Evolutionary conservation across 2,797 vertebrate species (phyloP).

Genomic region (Hemibagrus guttatus): DNA sequence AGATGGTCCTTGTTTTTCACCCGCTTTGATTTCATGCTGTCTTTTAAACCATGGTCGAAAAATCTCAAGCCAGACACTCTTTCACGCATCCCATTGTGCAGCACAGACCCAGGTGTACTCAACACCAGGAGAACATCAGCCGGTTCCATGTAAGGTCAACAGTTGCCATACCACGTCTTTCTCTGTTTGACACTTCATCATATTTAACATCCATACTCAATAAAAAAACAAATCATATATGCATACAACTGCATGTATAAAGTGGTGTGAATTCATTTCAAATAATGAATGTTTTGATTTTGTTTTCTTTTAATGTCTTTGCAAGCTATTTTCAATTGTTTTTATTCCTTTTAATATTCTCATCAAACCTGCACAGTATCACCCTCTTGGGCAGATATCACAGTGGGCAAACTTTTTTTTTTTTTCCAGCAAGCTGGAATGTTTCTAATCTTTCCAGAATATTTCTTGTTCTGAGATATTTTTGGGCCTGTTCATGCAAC

Average conservation of each 20-base stretch:
- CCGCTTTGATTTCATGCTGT: too few species aligned
- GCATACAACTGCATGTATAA: background rate
- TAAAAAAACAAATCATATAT: background rate
- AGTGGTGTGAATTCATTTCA: background rate
- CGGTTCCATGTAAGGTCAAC: conserved; percentile 16
- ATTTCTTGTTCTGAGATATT: background rate
- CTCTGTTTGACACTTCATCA: background rate
- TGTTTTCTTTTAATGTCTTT: too few species aligned
- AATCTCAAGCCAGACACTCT: too few species aligned
- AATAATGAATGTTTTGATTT: background rate
- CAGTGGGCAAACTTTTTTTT: background rate
- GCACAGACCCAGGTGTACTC: conserved; percentile 15
- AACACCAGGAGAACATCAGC: conserved; percentile 17
- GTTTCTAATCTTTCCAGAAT: background rate
- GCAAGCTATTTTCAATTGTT: background rate
- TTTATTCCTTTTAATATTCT: background rate
- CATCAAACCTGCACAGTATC: background rate
- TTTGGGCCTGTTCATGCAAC: background rate
- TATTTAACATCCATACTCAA: background rate
- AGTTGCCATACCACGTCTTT: background rate
- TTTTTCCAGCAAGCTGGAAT: background rate
- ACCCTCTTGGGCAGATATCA: background rate
- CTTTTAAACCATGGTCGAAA: too few species aligned
- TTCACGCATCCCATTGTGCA: conserved; percentile 11
- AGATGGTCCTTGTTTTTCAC: too few species aligned